Conservation (phyloP, 2,888 invertebrate species). For the Orthonevra nobilis region DNA sequence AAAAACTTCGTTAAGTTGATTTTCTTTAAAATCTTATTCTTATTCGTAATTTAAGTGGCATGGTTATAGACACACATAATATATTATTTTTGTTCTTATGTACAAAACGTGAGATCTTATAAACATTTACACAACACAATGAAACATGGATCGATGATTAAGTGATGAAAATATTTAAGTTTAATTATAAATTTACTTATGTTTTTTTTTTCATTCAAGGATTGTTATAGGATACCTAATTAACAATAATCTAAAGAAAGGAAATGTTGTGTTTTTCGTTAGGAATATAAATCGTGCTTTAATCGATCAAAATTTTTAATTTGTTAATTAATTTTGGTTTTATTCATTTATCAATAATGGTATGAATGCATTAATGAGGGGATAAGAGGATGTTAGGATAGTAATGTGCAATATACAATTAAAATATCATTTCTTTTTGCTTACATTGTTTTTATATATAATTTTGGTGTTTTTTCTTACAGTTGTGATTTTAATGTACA, state of each 20-base stretch:
- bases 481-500: slow-evolving; percentile 71
- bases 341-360: slow-evolving; percentile 23
- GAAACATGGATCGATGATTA: slow-evolving; percentile 44
- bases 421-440: slow-evolving; percentile 21
- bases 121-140: slow-evolving; percentile 64
- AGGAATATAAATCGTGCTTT: slow-evolving; percentile 71
- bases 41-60: slow-evolving; percentile 24
- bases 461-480: slow-evolving; percentile 70
- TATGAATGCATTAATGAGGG: slow-evolving; percentile 34
- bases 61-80: slow-evolving; percentile 39
- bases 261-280: slow-evolving; percentile 24
- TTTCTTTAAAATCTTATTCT: slow-evolving; percentile 1
- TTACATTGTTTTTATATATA: slow-evolving; percentile 23
- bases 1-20: slow-evolving; percentile 49
- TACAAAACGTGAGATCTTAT: slow-evolving; percentile 14
- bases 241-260: slow-evolving; percentile 51
- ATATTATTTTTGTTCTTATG: too few species aligned
- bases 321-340: slow-evolving; percentile 24
- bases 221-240: slow-evolving; percentile 58
- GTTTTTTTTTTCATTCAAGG: slow-evolving; percentile 19
- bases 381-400: slow-evolving; percentile 8
- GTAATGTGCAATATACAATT: slow-evolving; percentile 21
- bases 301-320: slow-evolving; percentile 56
- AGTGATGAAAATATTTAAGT: slow-evolving; percentile 16
- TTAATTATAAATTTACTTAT: slow-evolving; percentile 1